Conservation (phyloP, 2,888 invertebrate genomes). For the Crocallis elinguaria region DNA sequence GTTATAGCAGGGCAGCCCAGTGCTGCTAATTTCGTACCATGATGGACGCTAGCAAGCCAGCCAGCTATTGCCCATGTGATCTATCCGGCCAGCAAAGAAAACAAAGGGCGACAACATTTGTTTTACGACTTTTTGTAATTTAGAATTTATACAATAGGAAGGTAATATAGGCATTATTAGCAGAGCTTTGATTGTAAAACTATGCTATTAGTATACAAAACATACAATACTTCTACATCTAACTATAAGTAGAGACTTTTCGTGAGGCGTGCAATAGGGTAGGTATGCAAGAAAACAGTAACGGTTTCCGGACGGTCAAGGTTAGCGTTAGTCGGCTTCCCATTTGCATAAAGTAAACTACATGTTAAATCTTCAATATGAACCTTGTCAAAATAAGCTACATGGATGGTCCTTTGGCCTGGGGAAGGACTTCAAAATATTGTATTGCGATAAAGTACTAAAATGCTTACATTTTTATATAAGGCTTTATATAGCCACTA, state of each 20-base stretch:
- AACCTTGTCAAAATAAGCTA: not conserved
- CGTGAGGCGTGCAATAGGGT: constrained; percentile 46
- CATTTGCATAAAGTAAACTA: constrained; percentile 24
- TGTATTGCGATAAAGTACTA: not conserved
- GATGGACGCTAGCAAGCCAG: no score
- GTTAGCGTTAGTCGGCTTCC: constrained; percentile 37
- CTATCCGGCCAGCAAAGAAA: no score
- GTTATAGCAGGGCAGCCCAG: no score
- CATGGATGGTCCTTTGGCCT: not conserved
- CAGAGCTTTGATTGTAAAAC: no score
- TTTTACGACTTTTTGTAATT: no score
- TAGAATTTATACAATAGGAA: no score
- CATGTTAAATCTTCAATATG: not conserved
- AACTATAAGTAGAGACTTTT: constrained; percentile 18
- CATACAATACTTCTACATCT: not conserved
- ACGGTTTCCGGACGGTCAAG: constrained; percentile 62
- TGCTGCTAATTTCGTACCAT: no score
- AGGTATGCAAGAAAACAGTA: constrained; percentile 56
- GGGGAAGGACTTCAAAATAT: not conserved
- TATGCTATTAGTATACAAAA: no score
- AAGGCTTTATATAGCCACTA: not conserved
- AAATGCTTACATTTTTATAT: not conserved
- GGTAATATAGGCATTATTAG: no score
- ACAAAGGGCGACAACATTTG: no score
- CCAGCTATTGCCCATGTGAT: no score